These are phyloP conservation scores for Mesitornis unicolor DNA, from an alignment of 2,113 vertebrate genomes.

Conservation along the genomic window DNA sequence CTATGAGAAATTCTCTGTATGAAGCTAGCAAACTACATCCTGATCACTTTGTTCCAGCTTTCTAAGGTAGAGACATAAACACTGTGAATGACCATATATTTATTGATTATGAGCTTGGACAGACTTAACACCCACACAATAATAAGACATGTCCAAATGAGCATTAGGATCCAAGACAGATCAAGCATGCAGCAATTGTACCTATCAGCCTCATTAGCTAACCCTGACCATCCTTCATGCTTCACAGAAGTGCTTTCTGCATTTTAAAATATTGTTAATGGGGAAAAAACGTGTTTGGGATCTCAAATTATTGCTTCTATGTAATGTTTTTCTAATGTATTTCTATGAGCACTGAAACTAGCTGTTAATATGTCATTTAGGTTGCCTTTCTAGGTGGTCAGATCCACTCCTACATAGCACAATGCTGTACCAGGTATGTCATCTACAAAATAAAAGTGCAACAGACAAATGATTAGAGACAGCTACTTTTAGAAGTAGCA, in stretches of 20 bases:
- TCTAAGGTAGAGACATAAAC: constrained; percentile 14
- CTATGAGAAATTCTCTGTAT: constrained; percentile 8
- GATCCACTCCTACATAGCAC: background rate
- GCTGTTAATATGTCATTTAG: background rate
- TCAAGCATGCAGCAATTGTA: constrained; percentile 40
- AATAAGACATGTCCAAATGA: constrained; percentile 42
- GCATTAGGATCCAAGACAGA: constrained; percentile 27
- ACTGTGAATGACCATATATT: background rate
- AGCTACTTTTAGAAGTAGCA: background rate
- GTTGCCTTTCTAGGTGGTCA: background rate
- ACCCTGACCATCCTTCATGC: constrained; percentile 8
- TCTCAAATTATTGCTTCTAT: constrained; percentile 10
- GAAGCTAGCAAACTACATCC: background rate
- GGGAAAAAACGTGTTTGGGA: constrained; percentile 38
- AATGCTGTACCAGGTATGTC: background rate
- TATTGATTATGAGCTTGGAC: constrained; percentile 27
- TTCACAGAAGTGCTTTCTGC: constrained; percentile 31
- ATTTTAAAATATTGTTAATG: constrained; percentile 43
- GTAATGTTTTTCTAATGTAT: background rate
- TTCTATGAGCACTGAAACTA: background rate
- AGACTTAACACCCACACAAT: constrained; percentile 29
- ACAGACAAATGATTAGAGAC: background rate
- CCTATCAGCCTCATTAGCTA: constrained; percentile 49
- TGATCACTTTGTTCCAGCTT: constrained; percentile 17
- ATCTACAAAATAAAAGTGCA: background rate